Evolutionary conservation across 2,797 vertebrate genomes (phyloP).

Genomic region (Tapera naevia): DNA sequence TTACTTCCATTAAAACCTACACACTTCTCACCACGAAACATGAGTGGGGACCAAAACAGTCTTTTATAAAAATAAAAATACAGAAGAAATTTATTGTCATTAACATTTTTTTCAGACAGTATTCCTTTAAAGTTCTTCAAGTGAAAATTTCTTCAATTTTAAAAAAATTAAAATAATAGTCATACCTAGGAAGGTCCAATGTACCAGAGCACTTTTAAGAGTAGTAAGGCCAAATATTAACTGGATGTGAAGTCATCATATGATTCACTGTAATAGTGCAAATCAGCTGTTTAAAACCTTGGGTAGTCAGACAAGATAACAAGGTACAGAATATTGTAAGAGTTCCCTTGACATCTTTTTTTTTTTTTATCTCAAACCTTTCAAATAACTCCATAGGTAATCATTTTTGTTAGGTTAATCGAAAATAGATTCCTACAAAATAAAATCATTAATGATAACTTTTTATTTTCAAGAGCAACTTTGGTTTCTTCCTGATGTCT

Average conservation of each 20-base stretch:
- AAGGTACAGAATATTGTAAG: not conserved
- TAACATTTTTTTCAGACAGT: not conserved
- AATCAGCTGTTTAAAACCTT: not conserved
- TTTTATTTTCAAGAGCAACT: not conserved
- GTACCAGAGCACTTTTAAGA: not conserved
- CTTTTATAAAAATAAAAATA: not conserved
- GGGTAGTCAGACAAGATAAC: not conserved
- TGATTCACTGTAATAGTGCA: not conserved
- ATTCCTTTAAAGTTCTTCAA: not conserved
- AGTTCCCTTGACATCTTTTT: not conserved
- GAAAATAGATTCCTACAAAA: not conserved
- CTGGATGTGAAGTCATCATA: not conserved
- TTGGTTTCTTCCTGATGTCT: not conserved
- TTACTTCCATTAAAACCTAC: not conserved
- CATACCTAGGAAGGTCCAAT: not conserved
- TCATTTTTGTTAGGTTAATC: not conserved
- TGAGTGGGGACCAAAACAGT: not conserved
- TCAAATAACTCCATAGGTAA: not conserved
- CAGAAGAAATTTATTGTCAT: not conserved
- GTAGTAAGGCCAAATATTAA: not conserved
- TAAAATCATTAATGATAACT: not conserved
- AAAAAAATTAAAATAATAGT: not conserved
- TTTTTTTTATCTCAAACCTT: not conserved
- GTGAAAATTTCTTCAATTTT: not conserved
- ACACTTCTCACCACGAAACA: not conserved